Base-by-base conservation (phyloP, 2,113 vertebrate genomes). In the Paramormyrops kingsleyae region DNA sequence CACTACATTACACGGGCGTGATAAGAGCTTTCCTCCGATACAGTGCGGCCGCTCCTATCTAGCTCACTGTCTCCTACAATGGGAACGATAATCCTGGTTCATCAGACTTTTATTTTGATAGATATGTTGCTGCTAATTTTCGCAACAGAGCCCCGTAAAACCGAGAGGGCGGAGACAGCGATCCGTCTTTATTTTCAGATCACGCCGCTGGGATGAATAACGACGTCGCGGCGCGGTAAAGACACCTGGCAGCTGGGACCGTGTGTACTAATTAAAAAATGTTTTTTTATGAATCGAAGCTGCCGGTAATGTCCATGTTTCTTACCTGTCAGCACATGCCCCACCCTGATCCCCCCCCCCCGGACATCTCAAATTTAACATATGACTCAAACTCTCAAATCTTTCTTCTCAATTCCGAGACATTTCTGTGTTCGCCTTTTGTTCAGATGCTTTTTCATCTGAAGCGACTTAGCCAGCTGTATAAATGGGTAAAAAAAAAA, bases 291-390 rank as follows among this genome's bases (percentile, higher is more conserved):
- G 89, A 53, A 83, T 42, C 31, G 19, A 35, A 74, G 62, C 87
- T 39, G 39, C 31, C 83, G 5, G 83, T 50, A 86, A 70, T 49
- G 50, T 62, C 42, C 70, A 49, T 87, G 62, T 89, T 83, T 88
- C 77, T 85, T 70, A 9, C 19, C 89, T 89, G 74, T 83, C 90
- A 56, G 44, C 88, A 89, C 62, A 84, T 91, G 91, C 66, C 87
- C 46, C 62, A n/a, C 52, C 53, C 88, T n/a, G 9, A 12, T n/a
- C 70, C 31, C 31, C 70, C 70, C 12, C 12, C 70, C 31, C 66
- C 12, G 70, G 70, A 35, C 35, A 19, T 77, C 62, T 70, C 74
- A 42, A 2, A n/a, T 42, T 77, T 17, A 77, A 77, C 31, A 77
- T 17, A 42, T 17, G 74, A 80, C 31, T 80, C 74, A 19, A 80